A percentile compares a stretch with the other conserved stretches of the same genome.
phyloP scores from a whole-genome alignment of 1,140 invertebrate genomes.

The Drosophila tropicalis region DNA sequence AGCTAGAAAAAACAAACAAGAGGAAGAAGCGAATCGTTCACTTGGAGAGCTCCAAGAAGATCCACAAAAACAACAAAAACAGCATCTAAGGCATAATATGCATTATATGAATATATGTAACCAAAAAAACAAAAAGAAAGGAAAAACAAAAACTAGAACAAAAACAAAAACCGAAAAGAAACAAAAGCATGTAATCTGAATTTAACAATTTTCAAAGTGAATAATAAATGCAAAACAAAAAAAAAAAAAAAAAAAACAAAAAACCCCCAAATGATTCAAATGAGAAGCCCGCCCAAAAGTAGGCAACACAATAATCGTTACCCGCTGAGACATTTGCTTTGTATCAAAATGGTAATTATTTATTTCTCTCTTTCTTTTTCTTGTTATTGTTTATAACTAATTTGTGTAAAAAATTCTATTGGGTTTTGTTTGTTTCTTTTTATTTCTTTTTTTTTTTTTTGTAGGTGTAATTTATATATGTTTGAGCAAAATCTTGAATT shows the following conservation, averaged over 20 bases:
- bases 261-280: background rate
- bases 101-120: constrained; percentile 54
- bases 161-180: constrained; percentile 61
- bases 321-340: too few species aligned
- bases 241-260: constrained; percentile 50
- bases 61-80: constrained; percentile 29
- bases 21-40: constrained; percentile 5
- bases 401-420: constrained; percentile 8
- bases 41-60: constrained; percentile 12
- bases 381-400: background rate
- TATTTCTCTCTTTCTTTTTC: background rate
- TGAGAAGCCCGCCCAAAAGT: background rate
- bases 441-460: constrained; percentile 46
- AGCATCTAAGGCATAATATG: constrained; percentile 37
- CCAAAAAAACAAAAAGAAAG: constrained; percentile 48
- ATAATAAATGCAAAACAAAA: constrained; percentile 74
- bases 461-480: background rate
- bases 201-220: constrained; percentile 78
- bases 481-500: constrained; percentile 1
- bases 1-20: constrained; percentile 36
- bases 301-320: too few species aligned
- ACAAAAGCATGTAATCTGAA: constrained; percentile 77
- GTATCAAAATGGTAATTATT: constrained; percentile 6
- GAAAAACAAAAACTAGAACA: constrained; percentile 50
- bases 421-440: constrained; percentile 39